phyloP scores from a whole-genome alignment of 1,140 invertebrate species.

The Drosophila pachea region DNA sequence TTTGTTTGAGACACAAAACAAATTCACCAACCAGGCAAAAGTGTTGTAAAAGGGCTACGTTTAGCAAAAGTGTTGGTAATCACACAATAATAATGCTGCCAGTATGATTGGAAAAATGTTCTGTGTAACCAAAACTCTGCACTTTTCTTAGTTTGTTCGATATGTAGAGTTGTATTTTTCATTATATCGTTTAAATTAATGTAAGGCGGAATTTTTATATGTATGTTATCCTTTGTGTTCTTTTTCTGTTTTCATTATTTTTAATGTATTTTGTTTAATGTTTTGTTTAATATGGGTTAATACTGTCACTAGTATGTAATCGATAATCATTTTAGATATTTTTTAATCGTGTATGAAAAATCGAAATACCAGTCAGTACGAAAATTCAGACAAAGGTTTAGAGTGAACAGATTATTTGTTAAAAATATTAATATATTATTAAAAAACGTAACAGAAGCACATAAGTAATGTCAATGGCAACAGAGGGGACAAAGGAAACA shows the following conservation, averaged over 20 bases:
- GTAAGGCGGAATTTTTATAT: neutral
- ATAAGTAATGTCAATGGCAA: conserved; percentile 45
- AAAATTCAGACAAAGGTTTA: conserved; percentile 5
- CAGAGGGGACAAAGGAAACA: conserved; percentile 16
- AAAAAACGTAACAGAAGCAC: neutral
- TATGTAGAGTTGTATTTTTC: neutral
- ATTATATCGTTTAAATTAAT: neutral
- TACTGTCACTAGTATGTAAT: neutral
- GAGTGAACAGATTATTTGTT: conserved; percentile 9
- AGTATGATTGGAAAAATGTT: neutral
- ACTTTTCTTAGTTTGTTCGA: too few species aligned
- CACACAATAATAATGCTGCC: neutral
- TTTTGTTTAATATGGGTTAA: too few species aligned
- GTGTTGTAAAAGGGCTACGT: conserved; percentile 22
- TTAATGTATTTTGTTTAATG: neutral
- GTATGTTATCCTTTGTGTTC: neutral
- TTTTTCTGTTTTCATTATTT: neutral
- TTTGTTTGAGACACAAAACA: conserved; percentile 22
- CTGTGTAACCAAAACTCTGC: neutral
- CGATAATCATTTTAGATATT: neutral
- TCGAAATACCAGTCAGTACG: conserved; percentile 3
- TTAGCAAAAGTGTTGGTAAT: conserved; percentile 17
- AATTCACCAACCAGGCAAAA: conserved; percentile 9
- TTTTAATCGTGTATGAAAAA: neutral
- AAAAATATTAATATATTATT: neutral